Conservation (phyloP, 2,888 invertebrate species). For the Tachystola acroxantha region DNA sequence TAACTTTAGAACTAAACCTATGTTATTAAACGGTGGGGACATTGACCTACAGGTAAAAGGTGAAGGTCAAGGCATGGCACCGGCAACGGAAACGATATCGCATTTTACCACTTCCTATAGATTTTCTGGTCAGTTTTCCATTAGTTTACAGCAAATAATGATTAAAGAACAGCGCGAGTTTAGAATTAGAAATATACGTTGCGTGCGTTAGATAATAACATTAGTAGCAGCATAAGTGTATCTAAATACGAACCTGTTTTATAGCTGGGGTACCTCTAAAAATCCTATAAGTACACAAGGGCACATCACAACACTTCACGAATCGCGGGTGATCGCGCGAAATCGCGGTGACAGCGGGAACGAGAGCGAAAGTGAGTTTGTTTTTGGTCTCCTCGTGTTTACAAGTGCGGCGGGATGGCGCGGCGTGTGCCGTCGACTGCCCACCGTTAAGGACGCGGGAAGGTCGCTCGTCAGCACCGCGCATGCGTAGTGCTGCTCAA, state of each 20-base stretch:
- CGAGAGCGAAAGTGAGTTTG: slow-evolving; percentile 47
- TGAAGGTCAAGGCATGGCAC: slow-evolving; percentile 29
- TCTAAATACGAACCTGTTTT: slow-evolving; percentile 38
- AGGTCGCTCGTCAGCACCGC: slow-evolving; percentile 55
- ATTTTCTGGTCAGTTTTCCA: background rate
- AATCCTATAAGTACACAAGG: slow-evolving; percentile 25
- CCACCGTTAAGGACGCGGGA: slow-evolving; percentile 57
- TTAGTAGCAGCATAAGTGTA: too few relatives aligned
- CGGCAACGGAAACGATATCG: background rate
- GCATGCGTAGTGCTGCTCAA: slow-evolving; percentile 55
- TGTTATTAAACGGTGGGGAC: slow-evolving; percentile 15
- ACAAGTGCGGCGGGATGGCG: slow-evolving; percentile 59
- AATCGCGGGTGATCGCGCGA: too few relatives aligned
- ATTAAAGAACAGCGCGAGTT: background rate
- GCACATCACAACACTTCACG: slow-evolving; percentile 44
- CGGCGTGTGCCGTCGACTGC: slow-evolving; percentile 62
- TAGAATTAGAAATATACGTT: too few relatives aligned
- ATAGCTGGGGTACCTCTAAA: slow-evolving; percentile 19
- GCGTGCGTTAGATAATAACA: too few relatives aligned
- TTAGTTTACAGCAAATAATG: background rate
- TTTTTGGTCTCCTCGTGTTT: slow-evolving; percentile 39
- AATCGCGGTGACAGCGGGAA: slow-evolving; percentile 22
- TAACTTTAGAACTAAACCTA: too few relatives aligned
- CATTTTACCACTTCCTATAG: background rate
- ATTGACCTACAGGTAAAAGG: slow-evolving; percentile 22